phyloP scores from a whole-genome alignment of 2,113 vertebrate species.

The Spea multiplicata region DNA sequence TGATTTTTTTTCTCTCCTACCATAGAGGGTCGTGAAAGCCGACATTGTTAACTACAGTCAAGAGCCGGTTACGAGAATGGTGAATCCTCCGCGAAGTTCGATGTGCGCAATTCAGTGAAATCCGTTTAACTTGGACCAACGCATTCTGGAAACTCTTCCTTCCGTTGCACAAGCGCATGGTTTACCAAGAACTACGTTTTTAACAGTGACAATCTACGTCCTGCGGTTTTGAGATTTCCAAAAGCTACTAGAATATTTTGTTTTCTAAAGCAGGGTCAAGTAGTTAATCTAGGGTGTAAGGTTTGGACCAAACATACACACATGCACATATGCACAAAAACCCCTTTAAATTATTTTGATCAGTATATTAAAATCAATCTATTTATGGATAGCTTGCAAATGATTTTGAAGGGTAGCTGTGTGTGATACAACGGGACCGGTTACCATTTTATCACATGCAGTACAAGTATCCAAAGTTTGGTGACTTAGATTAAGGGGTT shows the following conservation, averaged over 20 bases:
- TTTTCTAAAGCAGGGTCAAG: constrained; percentile 40
- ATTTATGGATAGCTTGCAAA: no score
- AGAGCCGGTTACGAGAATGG: constrained; percentile 80
- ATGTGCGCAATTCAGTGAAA: constrained; percentile 84
- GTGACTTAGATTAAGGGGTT: no score
- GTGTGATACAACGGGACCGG: no score
- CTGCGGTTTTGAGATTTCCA: constrained; percentile 52
- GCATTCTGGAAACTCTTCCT: constrained; percentile 50
- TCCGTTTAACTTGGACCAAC: constrained; percentile 19
- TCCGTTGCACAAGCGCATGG: constrained; percentile 44
- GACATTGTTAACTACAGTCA: constrained; percentile 99
- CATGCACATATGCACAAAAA: no score
- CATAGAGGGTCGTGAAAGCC: constrained; percentile 93
- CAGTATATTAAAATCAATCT: no score
- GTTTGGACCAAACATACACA: constrained; percentile 48
- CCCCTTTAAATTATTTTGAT: no score
- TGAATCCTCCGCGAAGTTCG: constrained; percentile 88
- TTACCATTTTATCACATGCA: no score
- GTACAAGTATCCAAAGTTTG: no score
- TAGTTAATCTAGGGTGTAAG: constrained; percentile 53
- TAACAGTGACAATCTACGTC: constrained; percentile 55
- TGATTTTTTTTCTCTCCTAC: constrained; percentile 33
- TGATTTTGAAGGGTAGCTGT: no score
- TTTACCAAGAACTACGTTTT: constrained; percentile 54
- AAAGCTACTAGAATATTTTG: constrained; percentile 33